phyloP scores from a whole-genome alignment of 2,888 invertebrate genomes.

The Monoplex corrugatus region DNA sequence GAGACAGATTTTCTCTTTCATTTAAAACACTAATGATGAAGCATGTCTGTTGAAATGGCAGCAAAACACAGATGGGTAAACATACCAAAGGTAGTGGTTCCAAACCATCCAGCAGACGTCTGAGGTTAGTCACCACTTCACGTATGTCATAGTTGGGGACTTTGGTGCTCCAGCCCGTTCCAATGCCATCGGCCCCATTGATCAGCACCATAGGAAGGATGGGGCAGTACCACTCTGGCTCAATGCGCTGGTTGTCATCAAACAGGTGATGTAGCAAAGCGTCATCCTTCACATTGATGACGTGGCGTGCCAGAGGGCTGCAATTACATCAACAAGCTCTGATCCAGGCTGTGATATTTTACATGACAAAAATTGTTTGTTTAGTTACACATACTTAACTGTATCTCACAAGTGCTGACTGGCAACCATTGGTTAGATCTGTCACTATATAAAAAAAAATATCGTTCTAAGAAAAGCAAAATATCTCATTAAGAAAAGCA shows the following conservation, averaged over 20 bases:
- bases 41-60: too few species aligned
- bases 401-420: not conserved
- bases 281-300: constrained; percentile 95
- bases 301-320: constrained; percentile 86
- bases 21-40: too few species aligned
- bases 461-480: too few species aligned
- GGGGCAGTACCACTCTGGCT: constrained; percentile 96
- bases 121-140: constrained; percentile 91
- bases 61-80: not conserved
- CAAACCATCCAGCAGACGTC: constrained; percentile 88
- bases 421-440: too few species aligned
- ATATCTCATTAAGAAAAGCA: too few species aligned
- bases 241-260: constrained; percentile 97
- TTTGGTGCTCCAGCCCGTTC: constrained; percentile 99
- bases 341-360: too few species aligned
- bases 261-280: constrained; percentile 91
- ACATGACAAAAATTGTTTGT: too few species aligned
- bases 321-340: not conserved
- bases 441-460: too few species aligned
- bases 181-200: constrained; percentile 98
- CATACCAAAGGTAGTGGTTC: constrained; percentile 88
- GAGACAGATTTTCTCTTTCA: too few species aligned
- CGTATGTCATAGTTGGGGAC: constrained; percentile 97
- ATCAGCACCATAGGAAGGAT: constrained; percentile 98
- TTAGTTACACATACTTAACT: too few species aligned